Conservation (phyloP, 2,113 vertebrate genomes). For the Brienomyrus longianalis region DNA sequence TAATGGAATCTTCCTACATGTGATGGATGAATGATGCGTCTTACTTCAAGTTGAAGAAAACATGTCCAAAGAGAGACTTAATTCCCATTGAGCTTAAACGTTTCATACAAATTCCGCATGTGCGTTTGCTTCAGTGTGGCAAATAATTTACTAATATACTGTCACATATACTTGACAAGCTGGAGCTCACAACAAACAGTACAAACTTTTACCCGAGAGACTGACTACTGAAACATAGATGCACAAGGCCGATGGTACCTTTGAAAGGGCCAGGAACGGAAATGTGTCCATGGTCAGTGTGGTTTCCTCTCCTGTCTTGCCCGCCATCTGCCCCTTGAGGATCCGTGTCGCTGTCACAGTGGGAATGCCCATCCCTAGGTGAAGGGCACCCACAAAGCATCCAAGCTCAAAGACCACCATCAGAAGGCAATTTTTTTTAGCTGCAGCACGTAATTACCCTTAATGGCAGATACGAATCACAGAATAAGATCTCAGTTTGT, state of each 20-base stretch:
- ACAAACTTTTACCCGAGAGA: not conserved
- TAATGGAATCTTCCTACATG: not conserved
- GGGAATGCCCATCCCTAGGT: conserved; percentile 65
- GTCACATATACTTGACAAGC: not conserved
- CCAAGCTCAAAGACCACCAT: not conserved
- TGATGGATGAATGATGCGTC: not conserved
- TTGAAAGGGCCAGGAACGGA: conserved; percentile 64
- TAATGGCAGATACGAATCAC: not conserved
- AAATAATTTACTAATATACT: not conserved
- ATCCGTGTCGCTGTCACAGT: conserved; percentile 68
- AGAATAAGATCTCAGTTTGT: not conserved
- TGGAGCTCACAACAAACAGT: not conserved
- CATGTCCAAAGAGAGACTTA: not conserved
- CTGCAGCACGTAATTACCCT: not conserved
- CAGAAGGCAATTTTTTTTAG: not conserved
- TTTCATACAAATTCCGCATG: not conserved
- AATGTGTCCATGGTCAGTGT: conserved; percentile 68
- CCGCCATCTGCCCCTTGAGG: conserved; percentile 63
- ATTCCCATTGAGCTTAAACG: not conserved
- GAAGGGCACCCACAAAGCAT: not conserved
- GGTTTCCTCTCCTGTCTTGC: conserved; percentile 59
- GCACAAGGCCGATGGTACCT: conserved; percentile 44
- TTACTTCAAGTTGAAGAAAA: not conserved
- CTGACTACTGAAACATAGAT: not conserved
- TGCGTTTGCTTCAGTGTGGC: not conserved